Percentiles rank a stretch among this genome's conserved stretches.
These are phyloP conservation scores for Spheniscus mendiculus DNA, from an alignment of 2,113 vertebrate species.

Conservation along the genomic window DNA sequence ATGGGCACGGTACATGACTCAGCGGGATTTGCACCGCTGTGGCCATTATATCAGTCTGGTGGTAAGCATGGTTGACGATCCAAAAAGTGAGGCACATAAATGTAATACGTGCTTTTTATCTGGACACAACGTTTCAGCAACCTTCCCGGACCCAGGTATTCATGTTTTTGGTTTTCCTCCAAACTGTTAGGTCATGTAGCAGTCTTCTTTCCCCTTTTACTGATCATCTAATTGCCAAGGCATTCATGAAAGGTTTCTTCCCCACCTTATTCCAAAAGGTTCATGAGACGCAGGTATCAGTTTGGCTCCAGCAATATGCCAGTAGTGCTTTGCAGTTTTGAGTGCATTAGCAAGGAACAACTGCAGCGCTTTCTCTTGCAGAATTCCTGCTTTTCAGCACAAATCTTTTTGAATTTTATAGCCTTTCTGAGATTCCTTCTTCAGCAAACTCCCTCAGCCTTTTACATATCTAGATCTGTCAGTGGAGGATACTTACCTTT, in stretches of 20 bases:
- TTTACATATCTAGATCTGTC: fast-evolving
- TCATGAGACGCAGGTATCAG: fast-evolving
- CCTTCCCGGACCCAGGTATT: not conserved
- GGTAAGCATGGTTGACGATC: not conserved
- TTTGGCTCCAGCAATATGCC: not conserved
- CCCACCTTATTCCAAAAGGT: not conserved
- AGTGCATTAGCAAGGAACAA: not conserved
- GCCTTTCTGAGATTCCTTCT: not conserved
- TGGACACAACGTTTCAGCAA: fast-evolving
- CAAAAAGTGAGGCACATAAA: not conserved
- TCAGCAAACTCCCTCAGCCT: not conserved
- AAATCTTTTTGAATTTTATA: not conserved
- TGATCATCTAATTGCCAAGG: not conserved
- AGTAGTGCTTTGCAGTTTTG: not conserved
- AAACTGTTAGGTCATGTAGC: not conserved
- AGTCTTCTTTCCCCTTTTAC: not conserved
- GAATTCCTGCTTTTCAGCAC: not conserved
- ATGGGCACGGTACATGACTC: not conserved
- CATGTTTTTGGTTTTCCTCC: not conserved
- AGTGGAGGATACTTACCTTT: not conserved
- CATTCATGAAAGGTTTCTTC: not conserved
- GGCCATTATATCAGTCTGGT: not conserved
- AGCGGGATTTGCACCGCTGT: not conserved
- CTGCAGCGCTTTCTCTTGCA: not conserved
- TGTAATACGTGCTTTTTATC: not conserved